Conservation (phyloP, 2,113 vertebrate genomes). For the Oriolus oriolus region DNA sequence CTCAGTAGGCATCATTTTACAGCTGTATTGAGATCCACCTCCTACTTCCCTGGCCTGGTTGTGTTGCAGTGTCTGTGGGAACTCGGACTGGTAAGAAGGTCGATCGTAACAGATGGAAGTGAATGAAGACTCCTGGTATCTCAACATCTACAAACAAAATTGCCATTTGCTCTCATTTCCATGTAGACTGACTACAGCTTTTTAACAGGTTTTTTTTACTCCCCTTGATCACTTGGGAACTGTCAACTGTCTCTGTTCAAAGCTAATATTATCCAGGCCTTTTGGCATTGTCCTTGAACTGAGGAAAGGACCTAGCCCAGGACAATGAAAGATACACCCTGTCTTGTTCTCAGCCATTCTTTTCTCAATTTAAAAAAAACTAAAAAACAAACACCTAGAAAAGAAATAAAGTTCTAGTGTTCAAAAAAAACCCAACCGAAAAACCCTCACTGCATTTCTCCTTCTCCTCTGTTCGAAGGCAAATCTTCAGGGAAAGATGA, state of each 20-base stretch:
- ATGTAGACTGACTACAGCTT: not conserved
- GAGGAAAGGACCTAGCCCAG: not conserved
- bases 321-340: not conserved
- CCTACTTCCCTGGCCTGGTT: not conserved
- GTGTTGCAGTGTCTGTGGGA: not conserved
- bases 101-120: not conserved
- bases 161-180: not conserved
- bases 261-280: not conserved
- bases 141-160: not conserved
- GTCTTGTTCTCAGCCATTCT: not conserved
- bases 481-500: not conserved
- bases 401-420: not conserved
- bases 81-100: not conserved
- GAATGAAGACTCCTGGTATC: not conserved
- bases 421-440: not conserved
- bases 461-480: not conserved
- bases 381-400: not conserved
- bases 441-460: not conserved
- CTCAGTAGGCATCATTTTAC: fast-evolving
- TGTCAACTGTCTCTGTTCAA: not conserved
- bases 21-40: not conserved
- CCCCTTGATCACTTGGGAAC: not conserved
- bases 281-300: not conserved
- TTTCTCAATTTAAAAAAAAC: not conserved
- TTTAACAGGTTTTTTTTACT: not conserved